Evolutionary conservation across 2,888 invertebrate species (phyloP).

Genomic region (Agrotis puta): DNA sequence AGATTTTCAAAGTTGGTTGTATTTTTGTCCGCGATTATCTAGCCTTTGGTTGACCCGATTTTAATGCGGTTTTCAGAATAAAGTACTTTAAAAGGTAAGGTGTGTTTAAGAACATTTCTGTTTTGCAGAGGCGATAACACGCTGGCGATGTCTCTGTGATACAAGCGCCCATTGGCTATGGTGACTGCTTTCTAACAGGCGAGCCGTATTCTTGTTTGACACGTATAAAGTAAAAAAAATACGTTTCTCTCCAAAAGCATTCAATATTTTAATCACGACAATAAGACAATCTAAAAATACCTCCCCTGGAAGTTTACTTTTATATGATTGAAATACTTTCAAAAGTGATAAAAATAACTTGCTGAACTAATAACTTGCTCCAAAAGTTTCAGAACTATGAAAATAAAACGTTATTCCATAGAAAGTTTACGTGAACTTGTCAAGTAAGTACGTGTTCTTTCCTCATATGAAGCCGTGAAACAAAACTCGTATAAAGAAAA

Average conservation of each 20-base stretch:
- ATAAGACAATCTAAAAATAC: background rate
- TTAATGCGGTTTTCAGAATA: too few species aligned
- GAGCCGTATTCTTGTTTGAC: too few species aligned
- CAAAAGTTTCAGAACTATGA: conserved; percentile 31
- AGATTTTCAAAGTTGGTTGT: too few species aligned
- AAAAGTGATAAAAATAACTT: conserved; percentile 29
- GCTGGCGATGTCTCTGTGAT: too few species aligned
- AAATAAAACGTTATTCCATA: conserved; percentile 11
- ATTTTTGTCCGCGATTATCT: too few species aligned
- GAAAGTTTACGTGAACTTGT: conserved; percentile 22
- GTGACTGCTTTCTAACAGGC: too few species aligned
- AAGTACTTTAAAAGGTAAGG: too few species aligned
- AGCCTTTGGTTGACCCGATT: too few species aligned
- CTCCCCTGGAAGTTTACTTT: background rate
- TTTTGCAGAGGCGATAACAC: background rate
- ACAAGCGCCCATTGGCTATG: too few species aligned
- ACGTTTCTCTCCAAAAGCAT: background rate
- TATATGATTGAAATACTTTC: background rate
- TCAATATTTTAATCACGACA: background rate
- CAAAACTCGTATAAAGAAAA: background rate
- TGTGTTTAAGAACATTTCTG: background rate
- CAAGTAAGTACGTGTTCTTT: conserved; percentile 7
- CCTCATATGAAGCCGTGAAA: conserved; percentile 3
- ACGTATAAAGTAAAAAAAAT: too few species aligned
- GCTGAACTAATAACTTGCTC: conserved; percentile 18